Percentiles rank a stretch among this genome's conserved stretches.
These are phyloP conservation scores for Zosterops hypoxanthus DNA, from an alignment of 2,113 vertebrate genomes.

Conservation along the genomic window DNA sequence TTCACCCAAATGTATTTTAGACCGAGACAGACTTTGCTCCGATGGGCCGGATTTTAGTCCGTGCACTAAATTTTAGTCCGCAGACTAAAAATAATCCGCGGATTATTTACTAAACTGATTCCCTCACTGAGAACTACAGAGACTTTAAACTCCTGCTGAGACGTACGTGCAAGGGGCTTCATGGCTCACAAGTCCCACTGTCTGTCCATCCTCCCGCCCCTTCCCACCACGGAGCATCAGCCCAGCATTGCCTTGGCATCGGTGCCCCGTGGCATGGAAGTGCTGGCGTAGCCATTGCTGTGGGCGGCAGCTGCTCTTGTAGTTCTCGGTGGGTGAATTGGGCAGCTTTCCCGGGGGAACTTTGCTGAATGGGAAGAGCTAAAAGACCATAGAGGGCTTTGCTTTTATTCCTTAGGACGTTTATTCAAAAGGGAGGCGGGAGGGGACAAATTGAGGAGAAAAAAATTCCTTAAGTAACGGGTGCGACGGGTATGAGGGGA, in stretches of 20 bases:
- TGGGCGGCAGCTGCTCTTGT: constrained; percentile 56
- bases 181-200: constrained; percentile 20
- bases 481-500: constrained; percentile 73
- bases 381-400: constrained; percentile 31
- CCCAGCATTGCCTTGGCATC: background rate
- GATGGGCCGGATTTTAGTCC: constrained; percentile 78
- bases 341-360: constrained; percentile 71
- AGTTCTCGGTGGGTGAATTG: constrained; percentile 81
- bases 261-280: constrained; percentile 69
- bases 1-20: constrained; percentile 70
- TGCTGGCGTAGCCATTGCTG: background rate
- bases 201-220: constrained; percentile 21
- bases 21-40: constrained; percentile 68
- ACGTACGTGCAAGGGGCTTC: constrained; percentile 35
- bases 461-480: constrained; percentile 41
- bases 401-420: constrained; percentile 45
- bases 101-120: constrained; percentile 81
- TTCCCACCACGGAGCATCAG: constrained; percentile 65
- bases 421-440: constrained; percentile 54
- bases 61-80: constrained; percentile 84
- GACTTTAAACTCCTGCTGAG: constrained; percentile 21
- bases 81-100: constrained; percentile 85
- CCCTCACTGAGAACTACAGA: constrained; percentile 82
- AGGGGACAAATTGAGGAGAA: constrained; percentile 50
- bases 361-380: constrained; percentile 69